Evolutionary conservation across 2,797 vertebrate species (phyloP), one percentile per base, ranked within the genome.

Genomic region (Gephyroberyx darwinii): DNA sequence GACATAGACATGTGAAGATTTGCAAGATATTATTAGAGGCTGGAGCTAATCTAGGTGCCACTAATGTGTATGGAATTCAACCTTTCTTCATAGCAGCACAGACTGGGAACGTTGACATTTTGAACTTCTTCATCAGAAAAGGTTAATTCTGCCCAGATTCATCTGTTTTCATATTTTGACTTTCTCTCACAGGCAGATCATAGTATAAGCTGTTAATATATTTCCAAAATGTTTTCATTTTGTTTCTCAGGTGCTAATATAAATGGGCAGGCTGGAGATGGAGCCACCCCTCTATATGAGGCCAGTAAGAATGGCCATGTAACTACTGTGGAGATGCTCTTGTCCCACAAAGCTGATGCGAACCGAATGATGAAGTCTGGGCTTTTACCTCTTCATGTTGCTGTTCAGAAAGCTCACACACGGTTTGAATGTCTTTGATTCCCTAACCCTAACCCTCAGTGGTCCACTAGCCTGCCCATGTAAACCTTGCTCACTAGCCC

Each of bases 81-180:
- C 94, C 96, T 0, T 78, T 96, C 50, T 97, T 96, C 58, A 93
- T 92, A 14, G 95, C 95, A 0, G 95, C 96, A 47, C 95, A 97
- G 85, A 92, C 92, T 0, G 96, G 96, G 63, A 87, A 94, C 20
- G 1, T 92, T 67, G 92, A 95, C 13, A 82, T 93, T 5, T 37
- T 96, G 69, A 78, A 90, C 16, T 93, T 96, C 80, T 92, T 97
- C 2, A 89, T 91, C 47, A 89, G 91, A 75, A 90, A 90, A 12
- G 95, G 96, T 97, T 67, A 86, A 94, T 85, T 16, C 17, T 43
- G 65, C 52, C 9, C 45, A 17, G 45, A n/a, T 47, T 47, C 13
- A 43, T 6, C 4, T 4, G 14, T 43, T 12, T 43, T 43, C 10
- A 43, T 43, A 52, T 7, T 52, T 10, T 52, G 50, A 22, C 19